Evolutionary conservation across 1,140 invertebrate species (phyloP), one percentile per base, ranked within the genome.

Genomic region (Nylanderia fulva): DNA sequence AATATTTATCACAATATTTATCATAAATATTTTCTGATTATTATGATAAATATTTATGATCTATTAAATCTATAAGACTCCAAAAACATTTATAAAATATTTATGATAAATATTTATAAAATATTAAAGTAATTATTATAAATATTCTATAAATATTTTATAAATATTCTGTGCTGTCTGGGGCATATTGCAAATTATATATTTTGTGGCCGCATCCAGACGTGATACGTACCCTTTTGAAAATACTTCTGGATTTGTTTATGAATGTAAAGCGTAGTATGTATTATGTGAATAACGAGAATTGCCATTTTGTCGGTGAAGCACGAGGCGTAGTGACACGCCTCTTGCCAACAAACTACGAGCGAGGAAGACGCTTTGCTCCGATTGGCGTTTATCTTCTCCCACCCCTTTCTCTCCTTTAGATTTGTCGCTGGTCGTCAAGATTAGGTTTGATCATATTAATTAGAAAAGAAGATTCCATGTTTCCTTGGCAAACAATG

Each of bases 261-360:
- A 39, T 13, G 21, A 15, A 68, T 27, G 64, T 71, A 24, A 71
- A 39, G 33, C 48, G 36, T 54, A 54, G 18, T 21, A 36, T 56
- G 56, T 36, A 69, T 56, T 69, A 56, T 52, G 15, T 42, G 54
- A 48, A 48, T 39, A 72, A 82, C 29, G 36, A 71, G 66, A 58
- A 58, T 82, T 82, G 77, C 77, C 77, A 82, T 82, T 82, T 82
- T 82, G 77, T 82, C 77, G 77, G 77, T 68, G 18, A 58, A 39
- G n/a, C 39, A 36, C 77, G 27, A 82, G 77, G 77, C 77, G 77
- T 82, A 82, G 36, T 66, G 77, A 71, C 77, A 82, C 77, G 77
- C 77, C 77, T 82, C 66, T 82, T 18, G 66, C 24, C 52, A 11
- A 56, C 33, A 58, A 79, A 61, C 36, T 45, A n/a, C 27, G 24